Evolutionary conservation across 2,888 invertebrate species (phyloP).

Genomic region (Dasypogon diadema): DNA sequence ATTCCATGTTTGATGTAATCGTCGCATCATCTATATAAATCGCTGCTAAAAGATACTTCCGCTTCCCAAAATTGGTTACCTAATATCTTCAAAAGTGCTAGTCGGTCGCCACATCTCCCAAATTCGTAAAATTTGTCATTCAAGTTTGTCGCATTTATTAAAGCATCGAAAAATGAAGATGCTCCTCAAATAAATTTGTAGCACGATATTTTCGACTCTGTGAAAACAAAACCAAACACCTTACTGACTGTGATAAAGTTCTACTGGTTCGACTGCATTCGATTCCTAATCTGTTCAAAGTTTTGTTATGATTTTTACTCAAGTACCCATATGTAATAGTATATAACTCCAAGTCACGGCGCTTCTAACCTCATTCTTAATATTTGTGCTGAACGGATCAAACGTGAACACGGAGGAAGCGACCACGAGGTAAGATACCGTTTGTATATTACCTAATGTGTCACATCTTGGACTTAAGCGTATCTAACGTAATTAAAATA

Average conservation of each 20-base stretch:
- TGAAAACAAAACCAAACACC: too few species aligned
- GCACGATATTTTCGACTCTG: too few species aligned
- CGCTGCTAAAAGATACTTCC: background rate
- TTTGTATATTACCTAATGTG: too few species aligned
- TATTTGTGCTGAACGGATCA: background rate
- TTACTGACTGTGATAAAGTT: too few species aligned
- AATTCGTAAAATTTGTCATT: too few species aligned
- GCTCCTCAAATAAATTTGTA: too few species aligned
- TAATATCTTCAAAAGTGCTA: background rate
- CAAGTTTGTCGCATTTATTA: too few species aligned
- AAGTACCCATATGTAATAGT: background rate
- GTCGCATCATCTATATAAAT: background rate
- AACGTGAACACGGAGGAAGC: background rate
- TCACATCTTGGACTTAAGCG: background rate
- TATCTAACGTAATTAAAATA: background rate
- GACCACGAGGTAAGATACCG: background rate
- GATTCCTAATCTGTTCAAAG: background rate
- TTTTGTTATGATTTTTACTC: background rate
- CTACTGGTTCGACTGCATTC: background rate
- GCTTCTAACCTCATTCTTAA: constrained; percentile 28
- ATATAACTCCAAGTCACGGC: constrained; percentile 2
- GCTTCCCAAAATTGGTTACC: background rate
- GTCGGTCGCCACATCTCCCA: too few species aligned
- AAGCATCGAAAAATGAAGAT: too few species aligned
- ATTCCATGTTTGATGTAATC: background rate